phyloP scores from a whole-genome alignment of 2,113 vertebrate species.

The Microcebus jonahi region DNA sequence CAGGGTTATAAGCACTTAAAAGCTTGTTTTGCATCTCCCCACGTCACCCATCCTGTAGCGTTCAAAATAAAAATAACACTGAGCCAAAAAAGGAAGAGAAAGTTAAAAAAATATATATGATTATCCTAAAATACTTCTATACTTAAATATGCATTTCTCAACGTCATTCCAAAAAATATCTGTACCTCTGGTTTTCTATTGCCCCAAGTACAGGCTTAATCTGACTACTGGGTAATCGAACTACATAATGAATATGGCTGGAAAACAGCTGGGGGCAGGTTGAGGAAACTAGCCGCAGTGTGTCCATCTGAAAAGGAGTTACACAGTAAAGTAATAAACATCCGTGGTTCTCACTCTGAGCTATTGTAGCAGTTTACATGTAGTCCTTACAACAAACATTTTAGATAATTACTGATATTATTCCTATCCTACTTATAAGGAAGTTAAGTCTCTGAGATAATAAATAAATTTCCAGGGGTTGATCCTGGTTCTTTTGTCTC shows the following conservation, averaged over 20 bases:
- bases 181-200: not conserved
- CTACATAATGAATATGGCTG: not conserved
- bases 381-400: not conserved
- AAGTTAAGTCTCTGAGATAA: not conserved
- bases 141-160: not conserved
- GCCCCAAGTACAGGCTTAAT: not conserved
- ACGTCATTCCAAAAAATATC: not conserved
- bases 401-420: not conserved
- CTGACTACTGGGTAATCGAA: not conserved
- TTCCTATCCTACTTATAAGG: not conserved
- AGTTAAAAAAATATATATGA: not conserved
- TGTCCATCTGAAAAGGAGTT: not conserved
- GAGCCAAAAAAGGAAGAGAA: not conserved
- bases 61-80: conserved; percentile 3
- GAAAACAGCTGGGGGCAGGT: not conserved
- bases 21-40: not conserved
- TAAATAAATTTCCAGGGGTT: not conserved
- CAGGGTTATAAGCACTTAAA: not conserved
- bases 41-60: not conserved
- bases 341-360: too few relatives aligned
- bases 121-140: not conserved
- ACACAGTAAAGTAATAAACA: not conserved
- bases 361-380: not conserved
- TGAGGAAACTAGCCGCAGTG: not conserved
- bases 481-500: not conserved